Evolutionary conservation across 1,140 invertebrate genomes (phyloP).

Genomic region (Papilio aristodemus): DNA sequence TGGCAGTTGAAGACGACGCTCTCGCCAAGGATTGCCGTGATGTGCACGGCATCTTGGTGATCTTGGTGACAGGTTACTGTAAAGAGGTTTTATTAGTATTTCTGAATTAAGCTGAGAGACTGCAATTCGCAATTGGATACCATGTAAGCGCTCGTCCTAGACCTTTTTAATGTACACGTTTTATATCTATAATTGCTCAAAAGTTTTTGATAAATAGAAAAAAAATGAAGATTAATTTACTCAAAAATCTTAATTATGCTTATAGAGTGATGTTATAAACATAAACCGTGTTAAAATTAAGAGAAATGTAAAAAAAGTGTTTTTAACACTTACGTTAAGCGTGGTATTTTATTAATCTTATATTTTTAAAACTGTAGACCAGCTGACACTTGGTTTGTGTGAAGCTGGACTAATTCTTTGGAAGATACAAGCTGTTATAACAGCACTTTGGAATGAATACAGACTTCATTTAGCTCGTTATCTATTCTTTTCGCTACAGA

Average conservation of each 20-base stretch:
- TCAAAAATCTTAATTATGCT: too few species aligned
- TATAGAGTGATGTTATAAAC: too few species aligned
- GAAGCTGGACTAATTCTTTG: constrained; percentile 5
- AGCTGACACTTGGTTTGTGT: neutral
- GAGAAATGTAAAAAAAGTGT: neutral
- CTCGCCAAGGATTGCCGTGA: constrained; percentile 96
- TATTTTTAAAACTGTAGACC: constrained; percentile 2
- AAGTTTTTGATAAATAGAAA: too few species aligned
- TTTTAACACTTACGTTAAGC: neutral
- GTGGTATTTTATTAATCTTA: neutral
- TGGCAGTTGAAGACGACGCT: constrained; percentile 98
- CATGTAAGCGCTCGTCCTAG: neutral
- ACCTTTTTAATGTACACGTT: too few species aligned
- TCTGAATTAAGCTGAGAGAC: neutral
- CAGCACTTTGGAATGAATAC: constrained; percentile 19
- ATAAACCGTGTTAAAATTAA: too few species aligned
- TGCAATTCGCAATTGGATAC: neutral
- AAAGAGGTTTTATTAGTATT: constrained; percentile 36
- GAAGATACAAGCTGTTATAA: constrained; percentile 30
- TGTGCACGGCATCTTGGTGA: constrained; percentile 95
- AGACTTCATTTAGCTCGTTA: constrained; percentile 23
- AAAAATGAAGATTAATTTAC: too few species aligned
- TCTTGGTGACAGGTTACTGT: constrained; percentile 81
- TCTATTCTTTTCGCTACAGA: constrained; percentile 30
- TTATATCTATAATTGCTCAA: too few species aligned